phyloP scores from a whole-genome alignment of 2,888 invertebrate species.

The Cetonia aurata region DNA sequence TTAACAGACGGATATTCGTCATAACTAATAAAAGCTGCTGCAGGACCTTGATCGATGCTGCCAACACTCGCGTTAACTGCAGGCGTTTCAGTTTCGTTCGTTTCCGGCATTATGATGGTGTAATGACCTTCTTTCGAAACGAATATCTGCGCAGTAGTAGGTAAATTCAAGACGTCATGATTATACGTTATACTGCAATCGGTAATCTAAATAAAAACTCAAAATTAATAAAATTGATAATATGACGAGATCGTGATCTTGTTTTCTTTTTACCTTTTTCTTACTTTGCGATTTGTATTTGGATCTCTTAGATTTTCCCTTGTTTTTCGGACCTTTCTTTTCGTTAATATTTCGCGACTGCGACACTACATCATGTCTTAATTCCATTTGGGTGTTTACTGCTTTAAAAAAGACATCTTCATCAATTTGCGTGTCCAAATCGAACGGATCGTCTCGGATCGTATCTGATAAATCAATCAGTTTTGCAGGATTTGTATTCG shows the following conservation, averaged over 20 bases:
- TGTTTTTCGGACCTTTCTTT: slow-evolving; percentile 6
- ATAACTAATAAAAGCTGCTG: slow-evolving; percentile 44
- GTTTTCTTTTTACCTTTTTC: neutral
- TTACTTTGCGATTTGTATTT: slow-evolving; percentile 17
- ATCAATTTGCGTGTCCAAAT: slow-evolving; percentile 13
- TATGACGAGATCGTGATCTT: too few relatives aligned
- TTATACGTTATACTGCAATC: neutral
- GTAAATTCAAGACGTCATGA: slow-evolving; percentile 17
- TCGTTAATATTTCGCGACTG: neutral
- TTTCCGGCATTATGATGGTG: slow-evolving; percentile 28
- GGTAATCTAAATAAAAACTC: too few relatives aligned
- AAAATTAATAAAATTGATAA: too few relatives aligned
- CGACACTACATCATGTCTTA: neutral
- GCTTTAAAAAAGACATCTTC: slow-evolving; percentile 11
- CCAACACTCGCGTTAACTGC: slow-evolving; percentile 42
- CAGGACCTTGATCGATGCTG: slow-evolving; percentile 22
- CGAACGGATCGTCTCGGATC: slow-evolving; percentile 48
- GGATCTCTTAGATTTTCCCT: slow-evolving; percentile 17
- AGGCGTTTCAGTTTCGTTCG: slow-evolving; percentile 10
- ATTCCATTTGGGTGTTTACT: neutral
- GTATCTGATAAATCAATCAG: slow-evolving; percentile 47
- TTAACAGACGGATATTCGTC: slow-evolving; percentile 50
- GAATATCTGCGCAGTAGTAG: slow-evolving; percentile 17
- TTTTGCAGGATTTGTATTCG: slow-evolving; percentile 30
- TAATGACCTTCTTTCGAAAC: slow-evolving; percentile 27